Base-by-base conservation (phyloP, 1,140 invertebrate genomes). In the Papilio aristodemus region DNA sequence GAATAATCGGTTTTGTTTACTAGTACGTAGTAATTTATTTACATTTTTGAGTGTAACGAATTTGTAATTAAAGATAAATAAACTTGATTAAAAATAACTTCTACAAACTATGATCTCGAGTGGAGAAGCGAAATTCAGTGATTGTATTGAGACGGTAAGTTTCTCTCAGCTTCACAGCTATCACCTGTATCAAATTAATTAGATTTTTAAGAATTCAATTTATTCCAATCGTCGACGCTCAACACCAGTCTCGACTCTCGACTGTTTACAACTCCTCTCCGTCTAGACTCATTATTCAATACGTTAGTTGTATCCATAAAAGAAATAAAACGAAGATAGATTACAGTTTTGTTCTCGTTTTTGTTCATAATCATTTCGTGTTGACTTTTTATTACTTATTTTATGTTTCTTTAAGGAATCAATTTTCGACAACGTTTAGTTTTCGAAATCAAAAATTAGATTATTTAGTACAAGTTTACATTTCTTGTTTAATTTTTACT, bases 231-330 rank as follows among this genome's bases (percentile, higher is more conserved):
- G 22, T 66, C 17, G 41, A 46, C 17, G 22, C 50, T 46, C 17
- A 46, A 66, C 14, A 50, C 25, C 4, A 27, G 63, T 22, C 36
- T 32, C 27, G 27, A 32, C 2, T 3, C 27, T 32, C 13, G 19
- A 38, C 41, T 32, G 41, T 66, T 54, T 36, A 66, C 43, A 66
- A 41, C 63, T 50, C 62, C 22, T 64, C 41, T 27, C 41, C 27
- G 63, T 66, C 63, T 66, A 66, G 63, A 66, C 63, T 66, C 63
- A 66, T 66, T 66, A 66, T 66, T 46, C 63, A 66, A 66, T 46
- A 66, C 63, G 63, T 66, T 66, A 39, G 36, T 19, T 63, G 3
- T 41, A 22, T 25, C 37, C 60, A 50, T 66, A 46, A 66, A 66
- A 50, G 19, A 46, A 32, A 66, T 32, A 66, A 46, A 37, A 66